Evolutionary conservation across 2,113 vertebrate genomes (phyloP).

Genomic region (Gasterosteus aculeatus): DNA sequence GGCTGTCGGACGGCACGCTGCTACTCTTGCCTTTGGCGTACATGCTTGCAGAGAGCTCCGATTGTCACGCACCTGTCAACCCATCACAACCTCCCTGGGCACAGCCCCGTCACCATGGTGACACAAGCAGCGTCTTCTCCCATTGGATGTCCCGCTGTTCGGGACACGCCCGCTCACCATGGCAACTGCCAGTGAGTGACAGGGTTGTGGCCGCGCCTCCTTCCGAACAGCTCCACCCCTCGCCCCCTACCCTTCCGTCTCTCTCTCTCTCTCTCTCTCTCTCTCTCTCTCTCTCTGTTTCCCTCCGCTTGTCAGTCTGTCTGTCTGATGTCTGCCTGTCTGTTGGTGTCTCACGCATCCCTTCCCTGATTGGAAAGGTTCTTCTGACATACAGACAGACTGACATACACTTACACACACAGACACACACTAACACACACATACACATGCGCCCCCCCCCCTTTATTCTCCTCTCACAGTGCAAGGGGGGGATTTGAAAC

Average conservation of each 20-base stretch:
- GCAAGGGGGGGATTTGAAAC: constrained; percentile 91
- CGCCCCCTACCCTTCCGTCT: constrained; percentile 4
- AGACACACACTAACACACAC: constrained; percentile 36
- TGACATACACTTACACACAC: constrained; percentile 21
- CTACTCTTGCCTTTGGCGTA: constrained; percentile 98
- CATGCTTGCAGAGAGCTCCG: constrained; percentile 96
- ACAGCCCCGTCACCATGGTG: constrained; percentile 95
- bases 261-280: constrained; percentile 10
- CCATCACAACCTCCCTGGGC: constrained; percentile 94
- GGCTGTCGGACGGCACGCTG: constrained; percentile 95
- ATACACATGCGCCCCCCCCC: constrained; percentile 65
- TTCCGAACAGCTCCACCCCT: constrained; percentile 40
- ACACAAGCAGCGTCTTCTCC: constrained; percentile 86
- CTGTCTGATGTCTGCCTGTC: constrained; percentile 54
- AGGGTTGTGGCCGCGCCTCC: constrained; percentile 68
- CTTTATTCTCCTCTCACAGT: constrained; percentile 75
- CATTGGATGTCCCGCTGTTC: constrained; percentile 84
- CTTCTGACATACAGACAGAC: constrained; percentile 54
- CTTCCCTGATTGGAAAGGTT: constrained; percentile 61
- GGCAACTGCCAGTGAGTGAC: constrained; percentile 82
- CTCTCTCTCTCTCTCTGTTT: constrained; percentile 2
- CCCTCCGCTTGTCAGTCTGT: constrained; percentile 33
- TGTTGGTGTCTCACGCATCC: constrained; percentile 53
- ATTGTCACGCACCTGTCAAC: constrained; percentile 98
- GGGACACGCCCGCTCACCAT: constrained; percentile 77